phyloP scores from a whole-genome alignment of 1,140 invertebrate species.

The Scaptomyza montana region DNA sequence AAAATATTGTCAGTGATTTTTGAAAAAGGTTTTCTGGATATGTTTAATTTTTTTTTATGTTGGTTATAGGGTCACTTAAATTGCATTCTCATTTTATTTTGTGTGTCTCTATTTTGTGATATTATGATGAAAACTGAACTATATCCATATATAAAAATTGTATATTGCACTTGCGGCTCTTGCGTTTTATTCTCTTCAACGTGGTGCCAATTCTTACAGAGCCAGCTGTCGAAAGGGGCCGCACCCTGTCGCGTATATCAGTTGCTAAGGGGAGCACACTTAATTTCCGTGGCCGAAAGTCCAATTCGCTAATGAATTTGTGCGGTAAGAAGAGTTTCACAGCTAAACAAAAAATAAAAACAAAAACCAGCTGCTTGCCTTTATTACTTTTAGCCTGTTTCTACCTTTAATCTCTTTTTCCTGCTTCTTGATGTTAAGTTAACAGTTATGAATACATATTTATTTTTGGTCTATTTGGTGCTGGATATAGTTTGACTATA shows the following conservation, averaged over 20 bases:
- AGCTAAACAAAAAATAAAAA: slow-evolving; percentile 52
- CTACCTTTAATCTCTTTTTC: slow-evolving; percentile 18
- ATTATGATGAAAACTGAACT: slow-evolving; percentile 22
- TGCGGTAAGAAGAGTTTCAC: slow-evolving; percentile 89
- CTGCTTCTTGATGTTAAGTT: slow-evolving; percentile 44
- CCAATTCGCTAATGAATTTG: slow-evolving; percentile 96
- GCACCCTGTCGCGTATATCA: slow-evolving; percentile 83
- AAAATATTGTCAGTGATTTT: slow-evolving; percentile 15
- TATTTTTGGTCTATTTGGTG: too few relatives aligned
- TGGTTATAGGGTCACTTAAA: slow-evolving; percentile 13
- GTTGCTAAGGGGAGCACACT: slow-evolving; percentile 85
- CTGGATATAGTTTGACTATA: background rate
- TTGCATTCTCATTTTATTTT: slow-evolving; percentile 19
- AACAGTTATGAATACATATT: background rate
- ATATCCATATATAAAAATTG: slow-evolving; percentile 32
- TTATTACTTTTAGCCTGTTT: slow-evolving; percentile 55
- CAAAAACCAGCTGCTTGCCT: slow-evolving; percentile 60
- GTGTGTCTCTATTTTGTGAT: slow-evolving; percentile 19
- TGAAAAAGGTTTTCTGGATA: background rate
- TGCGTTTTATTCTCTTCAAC: slow-evolving; percentile 34
- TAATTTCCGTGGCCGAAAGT: slow-evolving; percentile 90
- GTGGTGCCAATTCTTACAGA: slow-evolving; percentile 76
- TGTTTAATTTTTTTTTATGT: slow-evolving; percentile 2
- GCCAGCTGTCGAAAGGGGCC: slow-evolving; percentile 83
- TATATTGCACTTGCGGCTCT: slow-evolving; percentile 56